Evolutionary conservation across 2,888 invertebrate species (phyloP), one percentile per base, ranked within the genome.

Genomic region (Timandra comae): DNA sequence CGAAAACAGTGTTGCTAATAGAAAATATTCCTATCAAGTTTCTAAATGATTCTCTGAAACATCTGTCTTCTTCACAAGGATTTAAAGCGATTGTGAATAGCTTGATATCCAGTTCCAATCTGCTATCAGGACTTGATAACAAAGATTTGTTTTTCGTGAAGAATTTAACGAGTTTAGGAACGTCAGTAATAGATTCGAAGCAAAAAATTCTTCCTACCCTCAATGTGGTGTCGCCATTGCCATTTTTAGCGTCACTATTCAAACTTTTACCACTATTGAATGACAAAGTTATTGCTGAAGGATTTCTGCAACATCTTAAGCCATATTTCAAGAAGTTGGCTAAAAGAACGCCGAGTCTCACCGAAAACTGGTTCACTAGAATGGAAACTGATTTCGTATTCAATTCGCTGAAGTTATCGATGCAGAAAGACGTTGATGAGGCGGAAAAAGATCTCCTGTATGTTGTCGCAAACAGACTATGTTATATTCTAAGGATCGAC

Each of bases 291-390:
- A 47, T 86, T 8, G 71, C 79, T 33, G 49, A 71, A 21, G 32
- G 48, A 10, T 87, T 86, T 49, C 49, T 89, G 12, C 59, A 61
- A 58, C 75, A 60, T 51, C 68, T 61, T 29, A 51, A 48, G 34
- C 52, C 49, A n/a, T 90, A 89, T 57, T 57, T 88, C 11, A 63
- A 56, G 31, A 63, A 61, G 30, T 41, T 89, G 8, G 69, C 73
- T 3, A 63, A 57, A 10, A 64, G 44, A 34, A 35, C 48, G 10
- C 78, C 76, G 33, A 75, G 72, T 50, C 65, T 89, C n/a, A 78
- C 75, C 35, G 78, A 78, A 26, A 89, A 89, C 56, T 90, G 89
- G 89, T 89, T 89, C 56, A 88, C 90, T 0, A 89, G 89, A 74
- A 81, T 88, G 49, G 91, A 91, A 72, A 80, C 86, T 5, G 80